Evolutionary conservation across 2,888 invertebrate genomes (phyloP), one percentile per base, ranked within the genome.

Genomic region (Capitulum mitella): DNA sequence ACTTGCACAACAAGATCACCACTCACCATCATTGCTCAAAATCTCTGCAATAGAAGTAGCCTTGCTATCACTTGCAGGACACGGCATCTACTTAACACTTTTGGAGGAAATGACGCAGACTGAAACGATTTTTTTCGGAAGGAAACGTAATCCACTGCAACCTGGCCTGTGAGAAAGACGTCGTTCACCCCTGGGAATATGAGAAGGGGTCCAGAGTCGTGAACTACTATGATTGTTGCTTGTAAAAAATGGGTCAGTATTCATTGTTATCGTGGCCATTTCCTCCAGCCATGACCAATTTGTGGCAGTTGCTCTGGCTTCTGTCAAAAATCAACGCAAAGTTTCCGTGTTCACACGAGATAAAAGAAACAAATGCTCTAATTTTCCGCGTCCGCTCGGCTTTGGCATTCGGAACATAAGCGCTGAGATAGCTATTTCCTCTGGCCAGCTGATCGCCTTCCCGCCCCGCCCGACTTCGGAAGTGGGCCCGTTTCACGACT

Each of bases 331-430:
- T 37, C 5, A 22, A 6, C 22, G 70, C 37, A 34, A 37, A 37
- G 22, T 70, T 70, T 70, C 70, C 70, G 70, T 70, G 70, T 70
- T 70, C 70, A 16, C 70, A 70, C 70, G 70, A 70, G 70, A 70
- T 70, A n/a, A 37, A 70, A 22, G 70, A 22, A n/a, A 10, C 70
- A 8, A 2, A 22, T 70, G 70, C 70, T 70, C 70, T 37, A 70
- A 70, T 37, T 70, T 70, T 70, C 70, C 70, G 34, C 37, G 37
- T 70, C 61, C 61, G 61, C 14, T 61, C 61, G 61, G 61, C 32
- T 0, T 26, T 61, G 29, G 61, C n/a, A n/a, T 61, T 61, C 61
- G 61, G 61, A 61, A 51, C 32, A 61, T 14, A 32, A 5, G 10
- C 61, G 61, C n/a, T 6, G 32, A 14, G 29, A 32, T 32, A 14